Base-by-base conservation (phyloP, 2,797 vertebrate genomes). In the Limosa lapponica region DNA sequence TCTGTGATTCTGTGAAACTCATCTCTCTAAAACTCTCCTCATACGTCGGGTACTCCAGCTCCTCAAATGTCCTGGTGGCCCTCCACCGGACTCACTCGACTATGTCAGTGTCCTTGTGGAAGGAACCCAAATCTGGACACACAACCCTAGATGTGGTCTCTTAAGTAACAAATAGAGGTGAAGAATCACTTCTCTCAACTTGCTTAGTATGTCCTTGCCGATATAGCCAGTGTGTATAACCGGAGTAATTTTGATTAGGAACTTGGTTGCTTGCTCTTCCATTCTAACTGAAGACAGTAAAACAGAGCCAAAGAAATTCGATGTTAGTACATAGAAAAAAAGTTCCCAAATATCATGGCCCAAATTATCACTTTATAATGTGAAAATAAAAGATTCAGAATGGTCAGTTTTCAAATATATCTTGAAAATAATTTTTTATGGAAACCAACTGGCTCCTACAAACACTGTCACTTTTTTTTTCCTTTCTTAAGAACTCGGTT, bases 31-130 rank as follows among this genome's bases (percentile, higher is more conserved):
- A 8, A 1, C 6, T 89, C 25, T 61, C 43, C 23, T 64, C 18
- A 24, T 14, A 32, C 5, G 3, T 15, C 3, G 10, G 3, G 0
- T 19, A 37, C 5, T 46, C 7, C 36, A 74, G 8, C 10, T 82
- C 17, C 32, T 55, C 19, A 48, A 1, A 34, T 44, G 32, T 36
- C 16, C 8, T 55, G 8, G 8, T 36, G 15, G 19, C 4, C 34
- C 5, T 48, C 39, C 30, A 64, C 36, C 8, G 2, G 55, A 70
- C 11, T 69, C 11, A 11, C 4, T 54, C 10, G 8, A 32, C 8
- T 49, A 6, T 41, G 14, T 58, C 23, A 74, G 10, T 78, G 13
- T 16, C 16, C 16, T 81, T 84, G 14, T 39, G 8, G 23, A 10
- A 5, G 20, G 10, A 86, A 23, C 2, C 2, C 34, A 80, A 55